Base-by-base conservation (phyloP, 2,113 vertebrate genomes). In the Phasianus colchicus region DNA sequence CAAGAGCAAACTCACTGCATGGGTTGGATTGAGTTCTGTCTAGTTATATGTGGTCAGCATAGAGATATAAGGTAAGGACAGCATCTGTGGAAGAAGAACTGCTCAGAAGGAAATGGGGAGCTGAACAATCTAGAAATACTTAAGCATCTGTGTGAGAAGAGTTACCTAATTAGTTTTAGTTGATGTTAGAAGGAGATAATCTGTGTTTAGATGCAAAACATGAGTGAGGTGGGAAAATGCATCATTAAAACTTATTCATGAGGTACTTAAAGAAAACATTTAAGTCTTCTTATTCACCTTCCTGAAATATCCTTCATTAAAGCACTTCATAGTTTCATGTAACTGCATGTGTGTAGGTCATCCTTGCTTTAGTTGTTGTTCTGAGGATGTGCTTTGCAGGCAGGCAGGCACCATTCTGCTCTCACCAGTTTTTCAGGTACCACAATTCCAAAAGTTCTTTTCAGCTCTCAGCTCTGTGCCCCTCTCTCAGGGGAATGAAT, bases 231-330 rank as follows among this genome's bases (percentile, higher is more conserved):
- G 81, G 61, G 29, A 57, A 60, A 47, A 40, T 10, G 36, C 6
- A 48, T 47, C 11, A n/a, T 0, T 14, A 34, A 21, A 14, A 64
- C 63, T 54, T 65, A 14, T 16, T 82, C 72, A 3, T 19, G 78
- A 89, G 63, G 17, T 58, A 3, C 58, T 79, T 61, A 36, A 65
- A 54, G 47, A 19, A 4, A 47, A 27, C 2, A 34, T 52, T 58
- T 32, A 27, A 88, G 71, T 25, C n/a, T 85, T 71, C 57, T 43
- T n/a, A 3, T 8, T 80, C 65, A 36, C 12, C 32, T 55, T 20
- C 27, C 24, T 24, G 78, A 16, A 45, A 0, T 16, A 2, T 1
- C 45, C 65, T 73, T 16, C 9, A 1, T 3, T 10, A n/a, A 57
- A 63, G 27, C 58, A 9, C 1, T 0, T n/a, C 15, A 0, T 3